phyloP scores from a whole-genome alignment of 2,797 vertebrate species.

The Oreochromis grahami region DNA sequence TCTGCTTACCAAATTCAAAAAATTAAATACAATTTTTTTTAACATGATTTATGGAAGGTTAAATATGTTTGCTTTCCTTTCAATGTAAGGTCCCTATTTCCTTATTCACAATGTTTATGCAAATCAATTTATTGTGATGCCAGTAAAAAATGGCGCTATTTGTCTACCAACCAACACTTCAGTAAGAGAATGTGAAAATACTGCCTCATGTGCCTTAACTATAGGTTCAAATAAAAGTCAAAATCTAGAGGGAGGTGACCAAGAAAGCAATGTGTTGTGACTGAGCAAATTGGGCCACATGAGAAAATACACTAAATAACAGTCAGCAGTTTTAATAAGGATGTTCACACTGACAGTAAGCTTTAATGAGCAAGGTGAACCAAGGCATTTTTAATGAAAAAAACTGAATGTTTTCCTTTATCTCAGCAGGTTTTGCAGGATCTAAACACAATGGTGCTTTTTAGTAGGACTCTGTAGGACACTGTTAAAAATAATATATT shows the following conservation, averaged over 20 bases:
- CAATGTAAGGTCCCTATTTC: background rate
- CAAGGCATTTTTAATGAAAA: background rate
- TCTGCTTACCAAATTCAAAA: background rate
- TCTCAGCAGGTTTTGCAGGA: background rate
- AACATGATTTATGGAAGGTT: background rate
- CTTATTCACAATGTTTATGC: background rate
- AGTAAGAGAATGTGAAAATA: background rate
- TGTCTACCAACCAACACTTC: background rate
- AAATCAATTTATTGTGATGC: background rate
- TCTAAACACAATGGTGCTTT: background rate
- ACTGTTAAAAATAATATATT: background rate
- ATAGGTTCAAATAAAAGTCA: background rate
- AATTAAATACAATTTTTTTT: too few species aligned
- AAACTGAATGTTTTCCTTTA: background rate
- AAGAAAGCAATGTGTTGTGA: background rate
- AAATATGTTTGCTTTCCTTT: background rate
- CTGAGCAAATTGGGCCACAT: background rate
- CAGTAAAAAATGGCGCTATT: rapidly evolving
- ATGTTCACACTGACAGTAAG: background rate
- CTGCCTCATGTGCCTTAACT: background rate
- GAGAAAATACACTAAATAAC: background rate
- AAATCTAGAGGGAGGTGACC: background rate
- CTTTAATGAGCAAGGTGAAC: background rate
- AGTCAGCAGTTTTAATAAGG: background rate
- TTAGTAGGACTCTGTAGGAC: background rate